Evolutionary conservation across 2,113 vertebrate genomes (phyloP).

Genomic region (Phaethornis superciliosus): DNA sequence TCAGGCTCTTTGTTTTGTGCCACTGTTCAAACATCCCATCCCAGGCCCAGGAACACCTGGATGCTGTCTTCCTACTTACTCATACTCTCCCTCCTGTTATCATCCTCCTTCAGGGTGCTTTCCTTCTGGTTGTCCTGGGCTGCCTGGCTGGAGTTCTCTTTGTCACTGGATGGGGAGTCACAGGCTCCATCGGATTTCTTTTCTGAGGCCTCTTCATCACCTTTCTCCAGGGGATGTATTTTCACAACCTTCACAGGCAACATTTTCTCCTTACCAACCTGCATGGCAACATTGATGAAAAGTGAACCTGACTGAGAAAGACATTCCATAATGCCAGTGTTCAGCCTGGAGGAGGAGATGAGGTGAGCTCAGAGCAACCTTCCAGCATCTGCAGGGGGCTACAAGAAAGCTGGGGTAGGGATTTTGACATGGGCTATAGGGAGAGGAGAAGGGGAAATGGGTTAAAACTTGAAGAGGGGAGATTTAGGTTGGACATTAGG

Average conservation of each 20-base stretch:
- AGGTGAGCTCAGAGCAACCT: too few species aligned
- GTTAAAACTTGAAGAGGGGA: too few species aligned
- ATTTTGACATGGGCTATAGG: too few species aligned
- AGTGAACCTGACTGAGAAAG: neutral
- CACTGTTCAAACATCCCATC: neutral
- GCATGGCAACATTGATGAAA: neutral
- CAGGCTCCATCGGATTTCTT: conserved; percentile 93
- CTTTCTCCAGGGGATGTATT: conserved; percentile 89
- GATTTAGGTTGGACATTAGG: too few species aligned
- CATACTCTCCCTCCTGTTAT: conserved; percentile 86
- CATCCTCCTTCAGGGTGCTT: conserved; percentile 82
- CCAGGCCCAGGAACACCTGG: neutral
- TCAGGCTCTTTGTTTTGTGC: neutral
- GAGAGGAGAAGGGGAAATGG: too few species aligned
- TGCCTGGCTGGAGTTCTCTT: conserved; percentile 91
- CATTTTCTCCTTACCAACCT: conserved; percentile 93
- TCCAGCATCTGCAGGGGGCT: too few species aligned
- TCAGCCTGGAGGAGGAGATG: too few species aligned
- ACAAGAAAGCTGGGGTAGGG: too few species aligned
- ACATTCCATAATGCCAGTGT: neutral
- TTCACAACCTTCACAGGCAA: conserved; percentile 88
- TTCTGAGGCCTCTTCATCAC: conserved; percentile 81
- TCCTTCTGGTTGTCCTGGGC: conserved; percentile 90
- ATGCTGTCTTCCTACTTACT: conserved; percentile 78
- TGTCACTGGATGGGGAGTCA: conserved; percentile 97